Evolutionary conservation across 2,888 invertebrate genomes (phyloP).

Genomic region (Gnatocerus cornutus): DNA sequence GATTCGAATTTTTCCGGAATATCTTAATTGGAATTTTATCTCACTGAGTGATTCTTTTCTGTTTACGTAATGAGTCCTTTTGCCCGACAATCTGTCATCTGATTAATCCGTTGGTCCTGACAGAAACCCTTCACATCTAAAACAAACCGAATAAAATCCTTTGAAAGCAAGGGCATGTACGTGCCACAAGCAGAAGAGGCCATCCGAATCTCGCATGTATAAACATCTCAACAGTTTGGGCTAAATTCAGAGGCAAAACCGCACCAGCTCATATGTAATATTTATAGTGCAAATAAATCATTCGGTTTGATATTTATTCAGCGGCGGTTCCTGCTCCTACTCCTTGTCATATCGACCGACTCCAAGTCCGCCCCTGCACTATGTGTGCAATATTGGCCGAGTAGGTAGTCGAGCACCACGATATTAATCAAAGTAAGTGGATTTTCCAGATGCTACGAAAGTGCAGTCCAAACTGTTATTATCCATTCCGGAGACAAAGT

Average conservation of each 20-base stretch:
- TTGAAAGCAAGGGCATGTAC: conserved; percentile 17
- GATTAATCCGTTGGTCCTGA: conserved; percentile 7
- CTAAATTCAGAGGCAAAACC: conserved; percentile 48
- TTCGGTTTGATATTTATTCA: conserved; percentile 56
- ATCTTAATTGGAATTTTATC: conserved; percentile 24
- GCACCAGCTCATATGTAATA: conserved; percentile 55
- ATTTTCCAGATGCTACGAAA: conserved; percentile 38
- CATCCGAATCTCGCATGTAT: conserved; percentile 36
- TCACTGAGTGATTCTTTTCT: not conserved
- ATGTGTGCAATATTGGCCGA: conserved; percentile 39
- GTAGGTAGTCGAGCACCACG: conserved; percentile 24
- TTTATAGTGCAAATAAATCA: conserved; percentile 58
- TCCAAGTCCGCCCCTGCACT: conserved; percentile 39
- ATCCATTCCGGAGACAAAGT: conserved; percentile 18
- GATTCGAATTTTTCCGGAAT: not conserved
- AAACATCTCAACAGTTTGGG: conserved; percentile 44
- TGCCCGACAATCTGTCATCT: not conserved
- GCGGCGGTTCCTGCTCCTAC: conserved; percentile 42
- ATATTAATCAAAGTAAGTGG: conserved; percentile 46
- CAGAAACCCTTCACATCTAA: not conserved
- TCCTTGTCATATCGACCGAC: conserved; percentile 42
- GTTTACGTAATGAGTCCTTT: too few species aligned
- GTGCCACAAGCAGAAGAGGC: conserved; percentile 33
- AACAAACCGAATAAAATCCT: conserved; percentile 7
- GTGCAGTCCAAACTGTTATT: conserved; percentile 27